phyloP scores from a whole-genome alignment of 2,888 invertebrate species.

The Epicampocera succincta region DNA sequence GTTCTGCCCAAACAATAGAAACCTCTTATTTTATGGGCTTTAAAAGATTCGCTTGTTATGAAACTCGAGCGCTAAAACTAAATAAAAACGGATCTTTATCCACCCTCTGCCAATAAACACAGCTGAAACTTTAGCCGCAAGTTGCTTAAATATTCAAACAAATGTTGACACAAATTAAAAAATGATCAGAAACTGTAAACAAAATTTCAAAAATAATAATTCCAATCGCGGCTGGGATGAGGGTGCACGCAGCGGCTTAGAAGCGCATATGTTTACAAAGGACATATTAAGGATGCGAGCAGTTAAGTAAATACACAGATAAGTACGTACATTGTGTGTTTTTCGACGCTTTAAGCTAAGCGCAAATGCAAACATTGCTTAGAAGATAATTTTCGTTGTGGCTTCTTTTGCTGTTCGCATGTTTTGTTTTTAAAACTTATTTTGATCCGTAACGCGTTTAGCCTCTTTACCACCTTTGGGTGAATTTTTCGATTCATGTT shows the following conservation, averaged over 20 bases:
- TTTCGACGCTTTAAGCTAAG: constrained; percentile 47
- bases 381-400: not conserved
- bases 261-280: constrained; percentile 32
- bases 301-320: constrained; percentile 56
- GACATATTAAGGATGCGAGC: constrained; percentile 57
- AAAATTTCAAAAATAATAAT: constrained; percentile 64
- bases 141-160: constrained; percentile 67
- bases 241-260: constrained; percentile 24
- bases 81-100: not conserved
- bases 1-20: not conserved
- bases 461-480: not conserved
- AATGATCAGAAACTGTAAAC: constrained; percentile 74
- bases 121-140: constrained; percentile 54
- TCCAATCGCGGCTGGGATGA: not conserved
- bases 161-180: constrained; percentile 79
- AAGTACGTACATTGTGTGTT: constrained; percentile 40
- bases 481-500: constrained; percentile 2
- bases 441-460: constrained; percentile 28
- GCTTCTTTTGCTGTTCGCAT: not conserved
- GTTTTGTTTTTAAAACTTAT: not conserved
- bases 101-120: not conserved
- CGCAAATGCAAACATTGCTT: constrained; percentile 43
- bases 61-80: too few species aligned
- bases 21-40: constrained; percentile 41
- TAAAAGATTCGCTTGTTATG: too few species aligned